Evolutionary conservation across 1,140 invertebrate species (phyloP), one percentile per base, ranked within the genome.

Genomic region (Listronotus oregonensis): DNA sequence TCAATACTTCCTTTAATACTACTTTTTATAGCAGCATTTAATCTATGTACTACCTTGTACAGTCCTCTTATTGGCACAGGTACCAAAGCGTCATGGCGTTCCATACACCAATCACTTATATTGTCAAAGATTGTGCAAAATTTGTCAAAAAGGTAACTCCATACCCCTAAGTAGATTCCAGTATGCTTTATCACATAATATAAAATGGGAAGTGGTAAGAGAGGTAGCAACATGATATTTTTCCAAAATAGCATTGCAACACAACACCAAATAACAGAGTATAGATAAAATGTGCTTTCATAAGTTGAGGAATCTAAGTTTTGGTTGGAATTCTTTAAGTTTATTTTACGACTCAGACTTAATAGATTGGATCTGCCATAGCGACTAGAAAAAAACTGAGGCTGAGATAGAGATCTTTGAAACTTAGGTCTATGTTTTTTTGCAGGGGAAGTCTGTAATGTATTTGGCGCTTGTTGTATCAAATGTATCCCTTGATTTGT

Each of bases 181-280:
- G 84, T 67, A 71, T 82, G 80, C 68, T 89, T 88, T 7, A 87
- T 66, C 17, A 85, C 70, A 69, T 88, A 88, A 69, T 90, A 86
- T 10, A 82, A 75, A 37, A 91, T 77, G 10, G 88, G 88, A 56
- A 92, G 71, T 6, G 87, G 82, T 4, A 92, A 69, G 4, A 92
- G 77, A 27, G 86, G 82, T 21, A 90, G 73, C n/a, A 92, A 77
- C 84, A 88, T 89, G 60, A 87, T 80, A 68, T 91, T 85, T 66
- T 87, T 85, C 85, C 88, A 92, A 12, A 91, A 77, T 59, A 89
- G 79, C 74, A 91, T 88, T 9, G 88, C 80, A 6, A 85, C 75
- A 72, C 90, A 90, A 1, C 85, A 85, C 79, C 87, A 90, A 32
- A 89, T 66, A 14, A 90, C 80, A 17, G 84, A 84, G 67, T 87